Evolutionary conservation across 2,797 vertebrate genomes (phyloP), one percentile per base, ranked within the genome.

Genomic region (Pseudochaenichthys georgianus): DNA sequence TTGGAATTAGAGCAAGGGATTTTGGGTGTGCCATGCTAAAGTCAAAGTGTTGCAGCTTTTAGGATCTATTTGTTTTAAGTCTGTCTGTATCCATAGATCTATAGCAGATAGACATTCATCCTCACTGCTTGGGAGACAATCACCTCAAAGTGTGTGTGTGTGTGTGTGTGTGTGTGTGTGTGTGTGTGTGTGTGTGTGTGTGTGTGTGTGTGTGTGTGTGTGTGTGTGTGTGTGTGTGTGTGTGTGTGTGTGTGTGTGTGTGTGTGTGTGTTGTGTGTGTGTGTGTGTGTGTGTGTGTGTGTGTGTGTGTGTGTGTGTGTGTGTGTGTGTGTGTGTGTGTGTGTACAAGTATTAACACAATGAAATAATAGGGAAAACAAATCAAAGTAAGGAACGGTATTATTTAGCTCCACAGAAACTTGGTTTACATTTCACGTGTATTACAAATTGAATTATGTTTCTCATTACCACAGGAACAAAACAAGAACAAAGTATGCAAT

Each of bases 391-490:
- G 16, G 34, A 64, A 21, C 31, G 45, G 8, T 48, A 46, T 48
- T 70, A 19, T 46, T 17, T 15, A 41, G 8, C 31, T 62, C 13
- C 13, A 43, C 15, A 42, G n/a, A 13, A 63, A 46, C 43, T 70
- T 1, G 4, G 9, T 63, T 70, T 70, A 42, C 42, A 75, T 68
- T 31, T 19, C 51, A 57, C 31, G 61, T 55, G 73, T 31, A 83
- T 81, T 64, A 54, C 9, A 73, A 78, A 76, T 71, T 41, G 13
- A 70, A 73, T 80, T 64, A 80, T 71, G 47, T 72, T 78, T 45
- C 68, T 55, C 46, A 67, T 76, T 82, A 75, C 70, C 67, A 55
- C 15, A 38, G 21, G 57, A 77, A 69, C 43, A 54, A 66, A 64
- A 28, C 9, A 17, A 69, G 23, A 46, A 21, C n/a, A 47, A 47